Evolutionary conservation across 2,113 vertebrate species (phyloP).

Genomic region (Chrysemys picta): DNA sequence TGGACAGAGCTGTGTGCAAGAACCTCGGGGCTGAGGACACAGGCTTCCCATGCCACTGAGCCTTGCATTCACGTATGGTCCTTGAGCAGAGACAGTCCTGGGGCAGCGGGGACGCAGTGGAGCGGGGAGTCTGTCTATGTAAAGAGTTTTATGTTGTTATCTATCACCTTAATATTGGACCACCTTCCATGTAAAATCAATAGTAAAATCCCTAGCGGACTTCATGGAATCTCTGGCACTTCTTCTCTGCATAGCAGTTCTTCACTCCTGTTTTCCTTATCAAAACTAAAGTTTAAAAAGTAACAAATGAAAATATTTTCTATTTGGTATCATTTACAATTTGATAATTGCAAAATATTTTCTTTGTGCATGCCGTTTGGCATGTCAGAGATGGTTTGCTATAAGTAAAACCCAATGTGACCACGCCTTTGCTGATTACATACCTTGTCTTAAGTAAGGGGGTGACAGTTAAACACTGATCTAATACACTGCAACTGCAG

Average conservation of each 20-base stretch:
- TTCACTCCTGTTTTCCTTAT: neutral
- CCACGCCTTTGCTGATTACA: fast-evolving
- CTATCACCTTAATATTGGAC: neutral
- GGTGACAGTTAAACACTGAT: slow-evolving; percentile 20
- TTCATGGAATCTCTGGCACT: neutral
- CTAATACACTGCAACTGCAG: neutral
- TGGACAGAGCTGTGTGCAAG: neutral
- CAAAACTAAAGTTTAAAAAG: neutral
- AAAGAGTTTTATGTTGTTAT: neutral
- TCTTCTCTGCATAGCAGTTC: neutral
- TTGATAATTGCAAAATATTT: neutral
- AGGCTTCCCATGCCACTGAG: neutral
- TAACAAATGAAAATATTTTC: neutral
- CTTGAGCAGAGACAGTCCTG: neutral
- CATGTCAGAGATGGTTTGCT: neutral
- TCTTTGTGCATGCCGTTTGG: neutral
- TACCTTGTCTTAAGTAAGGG: slow-evolving; percentile 22
- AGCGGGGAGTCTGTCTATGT: neutral
- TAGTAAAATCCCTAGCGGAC: neutral
- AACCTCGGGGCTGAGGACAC: neutral
- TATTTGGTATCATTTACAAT: neutral
- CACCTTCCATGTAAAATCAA: neutral
- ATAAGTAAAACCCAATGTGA: neutral
- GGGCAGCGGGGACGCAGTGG: no score
- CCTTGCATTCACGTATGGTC: neutral